Conservation (phyloP, 2,888 invertebrate genomes). For the Lymantria dispar region DNA sequence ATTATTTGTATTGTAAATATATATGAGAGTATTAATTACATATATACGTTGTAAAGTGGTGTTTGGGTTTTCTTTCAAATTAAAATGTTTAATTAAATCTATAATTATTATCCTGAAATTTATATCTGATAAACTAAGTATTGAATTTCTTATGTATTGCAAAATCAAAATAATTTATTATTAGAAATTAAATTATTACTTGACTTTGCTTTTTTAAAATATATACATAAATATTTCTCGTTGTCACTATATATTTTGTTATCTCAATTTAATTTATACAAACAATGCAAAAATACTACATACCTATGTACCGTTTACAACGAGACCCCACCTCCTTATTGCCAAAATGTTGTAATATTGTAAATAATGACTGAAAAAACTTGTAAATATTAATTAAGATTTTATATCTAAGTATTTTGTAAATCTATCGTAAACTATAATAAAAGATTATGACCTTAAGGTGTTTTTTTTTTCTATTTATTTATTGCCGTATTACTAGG, state of each 20-base stretch:
- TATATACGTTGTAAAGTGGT: not conserved
- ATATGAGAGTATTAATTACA: not conserved
- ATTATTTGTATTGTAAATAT: constrained; percentile 1
- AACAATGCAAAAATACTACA: not conserved
- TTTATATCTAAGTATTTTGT: constrained; percentile 23
- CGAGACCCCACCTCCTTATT: constrained; percentile 36
- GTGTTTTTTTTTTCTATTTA: not conserved
- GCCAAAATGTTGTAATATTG: constrained; percentile 40
- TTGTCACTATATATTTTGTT: not conserved
- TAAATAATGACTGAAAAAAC: constrained; percentile 40
- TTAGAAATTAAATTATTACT: not conserved
- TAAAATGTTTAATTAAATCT: not conserved
- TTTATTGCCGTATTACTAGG: no score
- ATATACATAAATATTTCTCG: not conserved
- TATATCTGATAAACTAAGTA: no score
- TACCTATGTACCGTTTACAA: constrained; percentile 1
- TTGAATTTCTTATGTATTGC: no score
- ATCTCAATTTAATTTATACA: not conserved
- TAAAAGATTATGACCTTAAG: constrained; percentile 7
- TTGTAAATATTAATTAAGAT: constrained; percentile 30
- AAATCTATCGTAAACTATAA: constrained; percentile 10
- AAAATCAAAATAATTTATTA: no score
- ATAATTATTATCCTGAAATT: not conserved
- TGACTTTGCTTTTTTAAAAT: not conserved
- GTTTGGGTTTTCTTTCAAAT: not conserved